Conservation (phyloP, 1,140 invertebrate genomes). For the Magallana angulata region DNA sequence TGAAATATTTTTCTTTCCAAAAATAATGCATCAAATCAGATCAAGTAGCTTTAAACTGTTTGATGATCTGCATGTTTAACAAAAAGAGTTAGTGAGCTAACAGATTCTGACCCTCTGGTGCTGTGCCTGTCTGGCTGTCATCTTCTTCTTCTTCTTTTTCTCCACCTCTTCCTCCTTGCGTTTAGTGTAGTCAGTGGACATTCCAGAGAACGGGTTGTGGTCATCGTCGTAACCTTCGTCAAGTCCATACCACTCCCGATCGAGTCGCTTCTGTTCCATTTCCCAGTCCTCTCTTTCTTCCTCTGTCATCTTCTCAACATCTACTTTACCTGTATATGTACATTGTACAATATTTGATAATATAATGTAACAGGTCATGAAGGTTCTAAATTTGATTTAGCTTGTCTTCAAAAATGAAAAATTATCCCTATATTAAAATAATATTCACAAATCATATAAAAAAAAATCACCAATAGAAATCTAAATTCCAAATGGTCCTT, state of each 20-base stretch:
- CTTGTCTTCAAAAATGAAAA: too few species aligned
- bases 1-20: too few species aligned
- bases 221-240: constrained; percentile 95
- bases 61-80: too few species aligned
- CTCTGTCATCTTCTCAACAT: constrained; percentile 75
- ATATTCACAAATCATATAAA: background rate
- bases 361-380: background rate
- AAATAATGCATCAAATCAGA: too few species aligned
- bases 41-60: too few species aligned
- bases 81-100: too few species aligned
- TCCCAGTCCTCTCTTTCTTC: constrained; percentile 89
- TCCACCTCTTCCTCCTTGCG: constrained; percentile 95
- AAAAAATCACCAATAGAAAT: too few species aligned
- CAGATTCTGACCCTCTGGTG: constrained; percentile 86
- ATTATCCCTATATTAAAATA: too few species aligned
- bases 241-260: constrained; percentile 97
- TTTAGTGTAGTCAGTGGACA: constrained; percentile 93
- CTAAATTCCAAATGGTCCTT: too few species aligned
- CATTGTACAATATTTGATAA: too few species aligned
- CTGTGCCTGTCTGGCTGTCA: constrained; percentile 96
- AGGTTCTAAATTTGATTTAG: background rate
- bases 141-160: constrained; percentile 92
- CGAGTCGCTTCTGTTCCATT: constrained; percentile 94
- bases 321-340: background rate
- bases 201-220: constrained; percentile 93